Base-by-base conservation (phyloP, 2,888 invertebrate species). In the Choreutis nemorana region DNA sequence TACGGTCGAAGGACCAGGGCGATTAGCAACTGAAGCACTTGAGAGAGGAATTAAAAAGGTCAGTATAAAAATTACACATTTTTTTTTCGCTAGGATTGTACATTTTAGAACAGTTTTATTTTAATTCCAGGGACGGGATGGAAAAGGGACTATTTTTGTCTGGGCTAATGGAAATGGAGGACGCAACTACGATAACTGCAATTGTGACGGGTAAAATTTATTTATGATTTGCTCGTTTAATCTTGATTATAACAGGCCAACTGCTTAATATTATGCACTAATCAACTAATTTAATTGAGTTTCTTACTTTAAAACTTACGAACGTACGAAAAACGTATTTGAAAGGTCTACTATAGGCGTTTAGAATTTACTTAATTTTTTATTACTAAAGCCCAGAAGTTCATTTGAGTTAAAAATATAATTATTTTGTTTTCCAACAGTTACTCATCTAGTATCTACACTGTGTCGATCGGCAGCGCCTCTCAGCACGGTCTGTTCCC, bases 141-240 rank as follows among this genome's bases (percentile, higher is more conserved):
- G 95, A 1, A 88, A 85, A 58, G 96, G 96, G 1, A 82, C 83
- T 7, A 89, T 96, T 40, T 96, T 90, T 61, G 90, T 94, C 1
- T 96, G 95, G 93, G 96, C 96, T 0, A 90, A 91, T 14, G 95
- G 95, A 2, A 96, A 96, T 53, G 96, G 96, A 0, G 94, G 95
- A 3, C 82, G 83, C 6, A 81, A 84, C 35, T 81, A 82, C 4
- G 96, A 96, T 62, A 91, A 94, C 61, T 96, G 97, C 56, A 91
- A 92, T 50, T 93, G 93, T 58, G 97, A 97, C 59, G 97, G 97
- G 46, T 96, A 90, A 66, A 83, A 86, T 31, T 18, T 21, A 10
- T 6, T 11, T 4, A 14, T 13, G 4, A 8, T 13, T n/a, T 10
- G 6, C 15, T 28, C 9, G 15, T 18, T 6, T 21, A 33, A 11